These are phyloP conservation scores for Natrix natrix DNA, from an alignment of 2,797 vertebrate species.

Conservation along the genomic window DNA sequence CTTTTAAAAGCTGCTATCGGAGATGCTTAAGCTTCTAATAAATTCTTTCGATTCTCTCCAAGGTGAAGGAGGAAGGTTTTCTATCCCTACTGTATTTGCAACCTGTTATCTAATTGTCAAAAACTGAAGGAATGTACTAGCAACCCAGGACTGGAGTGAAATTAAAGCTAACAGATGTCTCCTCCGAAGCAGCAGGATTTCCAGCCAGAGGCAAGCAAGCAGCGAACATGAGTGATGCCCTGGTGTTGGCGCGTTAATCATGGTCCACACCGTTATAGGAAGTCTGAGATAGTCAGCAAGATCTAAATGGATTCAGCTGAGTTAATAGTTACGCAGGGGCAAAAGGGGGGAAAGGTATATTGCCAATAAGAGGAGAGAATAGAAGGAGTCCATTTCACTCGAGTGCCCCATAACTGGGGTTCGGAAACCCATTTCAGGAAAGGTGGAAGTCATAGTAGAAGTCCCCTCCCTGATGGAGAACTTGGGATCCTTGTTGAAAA, in stretches of 20 bases:
- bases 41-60: neutral
- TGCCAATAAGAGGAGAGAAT: neutral
- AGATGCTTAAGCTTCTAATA: no score
- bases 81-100: neutral
- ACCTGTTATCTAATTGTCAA: neutral
- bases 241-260: neutral
- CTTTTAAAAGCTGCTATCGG: neutral
- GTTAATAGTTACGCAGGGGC: neutral
- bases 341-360: neutral
- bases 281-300: neutral
- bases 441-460: neutral
- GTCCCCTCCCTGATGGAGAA: no score
- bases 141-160: neutral
- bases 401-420: neutral
- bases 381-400: neutral
- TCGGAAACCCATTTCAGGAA: neutral
- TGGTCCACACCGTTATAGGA: neutral
- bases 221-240: neutral
- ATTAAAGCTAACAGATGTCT: conserved; percentile 23
- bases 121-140: neutral
- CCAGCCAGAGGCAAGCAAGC: conserved; percentile 10
- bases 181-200: neutral
- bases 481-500: neutral
- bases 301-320: neutral
- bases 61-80: neutral